Evolutionary conservation across 2,113 vertebrate genomes (phyloP).

Genomic region (Sus scrofa): DNA sequence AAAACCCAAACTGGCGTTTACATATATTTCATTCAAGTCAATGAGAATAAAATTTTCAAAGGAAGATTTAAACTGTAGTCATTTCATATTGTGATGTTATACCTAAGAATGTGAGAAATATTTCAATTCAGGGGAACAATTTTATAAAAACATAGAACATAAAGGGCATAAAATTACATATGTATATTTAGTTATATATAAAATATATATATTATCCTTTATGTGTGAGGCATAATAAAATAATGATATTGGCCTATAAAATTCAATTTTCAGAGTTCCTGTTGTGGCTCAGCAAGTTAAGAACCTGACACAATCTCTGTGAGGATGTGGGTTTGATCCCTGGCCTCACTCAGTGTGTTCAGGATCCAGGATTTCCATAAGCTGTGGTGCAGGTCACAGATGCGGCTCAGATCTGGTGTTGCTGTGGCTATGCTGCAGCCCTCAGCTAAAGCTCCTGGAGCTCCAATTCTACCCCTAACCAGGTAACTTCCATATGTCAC

Average conservation of each 20-base stretch:
- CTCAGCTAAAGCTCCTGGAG: too few species aligned
- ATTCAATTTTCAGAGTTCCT: background rate
- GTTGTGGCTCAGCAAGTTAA: too few species aligned
- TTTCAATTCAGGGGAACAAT: background rate
- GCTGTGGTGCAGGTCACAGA: too few species aligned
- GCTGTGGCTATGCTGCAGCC: too few species aligned
- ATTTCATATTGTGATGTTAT: background rate
- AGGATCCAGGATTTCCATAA: too few species aligned
- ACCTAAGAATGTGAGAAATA: background rate
- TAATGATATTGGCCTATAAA: conserved; percentile 30
- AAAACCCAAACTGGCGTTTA: conserved; percentile 36
- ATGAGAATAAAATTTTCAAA: conserved; percentile 37
- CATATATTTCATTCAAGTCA: background rate
- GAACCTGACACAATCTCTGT: too few species aligned
- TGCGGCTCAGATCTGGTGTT: too few species aligned
- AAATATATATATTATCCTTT: background rate
- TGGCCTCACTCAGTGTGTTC: too few species aligned
- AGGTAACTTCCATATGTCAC: too few species aligned
- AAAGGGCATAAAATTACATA: background rate
- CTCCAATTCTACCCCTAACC: too few species aligned
- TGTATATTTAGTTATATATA: background rate
- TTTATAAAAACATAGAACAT: conserved; percentile 26
- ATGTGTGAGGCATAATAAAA: background rate
- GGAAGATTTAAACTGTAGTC: background rate
- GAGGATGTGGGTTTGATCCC: too few species aligned